Evolutionary conservation across 2,797 vertebrate genomes (phyloP), one percentile per base, ranked within the genome.

Genomic region (Channa striata): DNA sequence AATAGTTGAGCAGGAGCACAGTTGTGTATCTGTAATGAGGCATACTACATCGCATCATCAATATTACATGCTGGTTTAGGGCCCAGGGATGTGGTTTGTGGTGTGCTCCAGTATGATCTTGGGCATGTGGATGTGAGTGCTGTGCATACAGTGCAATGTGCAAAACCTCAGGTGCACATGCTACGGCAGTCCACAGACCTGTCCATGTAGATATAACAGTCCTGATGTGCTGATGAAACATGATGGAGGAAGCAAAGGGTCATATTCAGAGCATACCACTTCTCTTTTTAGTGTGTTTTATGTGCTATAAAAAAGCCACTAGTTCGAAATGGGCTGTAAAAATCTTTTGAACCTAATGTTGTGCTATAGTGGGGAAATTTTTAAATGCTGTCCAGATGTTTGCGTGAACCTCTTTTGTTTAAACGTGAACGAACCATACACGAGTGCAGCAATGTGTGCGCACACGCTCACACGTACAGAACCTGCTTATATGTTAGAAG

Each of bases 1-100:
- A 94, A 94, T 94, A 93, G 87, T 94, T 93, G 87, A 94, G 86
- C 62, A 91, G 91, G 46, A 89, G 87, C 48, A 77, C 61, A 42
- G 89, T 88, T 79, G 92, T 91, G 88, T 89, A 84, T 88, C 87
- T 87, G 88, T 94, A 94, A 94, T 93, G 93, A 94, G 91, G 89
- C 86, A 61, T 83, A 92, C 89, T 81, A 89, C 89, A 91, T 89
- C 68, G n/a, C 76, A 83, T 80, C 93, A 94, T 95, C 90, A 94
- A 95, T 94, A 94, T 94, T 94, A 90, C 85, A 95, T 94, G 89
- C 70, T 77, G 69, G 82, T 84, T 87, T 63, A 68, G 64, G 87
- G 83, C 87, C 78, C 74, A 63, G 80, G 78, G 78, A 87, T 84
- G 70, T 80, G 78, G 75, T 68, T 71, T 74, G 60, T 72, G 68